Conservation (phyloP, 2,113 vertebrate genomes). For the Candoia aspera region DNA sequence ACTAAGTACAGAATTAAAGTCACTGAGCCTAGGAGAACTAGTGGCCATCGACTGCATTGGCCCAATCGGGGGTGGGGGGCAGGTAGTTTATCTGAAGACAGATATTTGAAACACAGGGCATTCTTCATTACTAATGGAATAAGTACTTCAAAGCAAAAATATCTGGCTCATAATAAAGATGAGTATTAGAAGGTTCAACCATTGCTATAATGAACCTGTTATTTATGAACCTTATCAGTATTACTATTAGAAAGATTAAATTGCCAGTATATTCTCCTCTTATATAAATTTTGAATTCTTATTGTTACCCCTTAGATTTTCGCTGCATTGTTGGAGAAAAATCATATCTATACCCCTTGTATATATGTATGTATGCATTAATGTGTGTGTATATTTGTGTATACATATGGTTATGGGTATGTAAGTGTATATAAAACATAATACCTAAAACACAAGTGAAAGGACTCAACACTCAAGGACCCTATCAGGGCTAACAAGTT, state of each 20-base stretch:
- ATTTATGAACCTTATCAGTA: background rate
- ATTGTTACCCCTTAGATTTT: background rate
- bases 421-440: too few species aligned
- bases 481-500: background rate
- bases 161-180: background rate
- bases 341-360: background rate
- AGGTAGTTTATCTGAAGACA: background rate
- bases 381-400: background rate
- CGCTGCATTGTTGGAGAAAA: background rate
- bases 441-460: too few species aligned
- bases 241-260: background rate
- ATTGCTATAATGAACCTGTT: background rate
- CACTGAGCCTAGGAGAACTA: background rate
- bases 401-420: background rate
- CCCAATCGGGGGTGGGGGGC: background rate
- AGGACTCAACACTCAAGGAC: background rate
- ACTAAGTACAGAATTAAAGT: background rate
- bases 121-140: background rate
- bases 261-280: background rate
- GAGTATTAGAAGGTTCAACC: background rate
- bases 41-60: background rate
- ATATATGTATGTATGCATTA: too few species aligned
- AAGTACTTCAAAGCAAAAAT: background rate
- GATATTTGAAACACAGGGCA: background rate
- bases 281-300: background rate